Percentiles rank a stretch among this genome's conserved stretches.
phyloP scores from a whole-genome alignment of 2,113 vertebrate species.

The Oenanthe melanoleuca region DNA sequence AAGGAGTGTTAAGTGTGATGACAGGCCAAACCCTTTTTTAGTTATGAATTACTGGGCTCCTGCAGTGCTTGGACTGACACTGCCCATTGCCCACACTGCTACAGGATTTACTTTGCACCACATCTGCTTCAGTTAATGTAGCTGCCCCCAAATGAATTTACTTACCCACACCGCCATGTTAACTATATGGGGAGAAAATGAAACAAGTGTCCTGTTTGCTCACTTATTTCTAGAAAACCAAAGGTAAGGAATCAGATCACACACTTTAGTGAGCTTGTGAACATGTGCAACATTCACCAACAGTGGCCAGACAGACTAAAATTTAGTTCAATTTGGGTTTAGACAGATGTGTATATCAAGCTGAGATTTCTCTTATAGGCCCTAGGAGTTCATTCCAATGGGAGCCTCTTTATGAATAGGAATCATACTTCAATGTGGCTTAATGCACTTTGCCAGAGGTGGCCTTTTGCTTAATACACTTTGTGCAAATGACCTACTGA shows the following conservation, averaged over 20 bases:
- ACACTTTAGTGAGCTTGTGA: background rate
- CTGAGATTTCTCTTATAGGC: background rate
- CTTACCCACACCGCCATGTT: background rate
- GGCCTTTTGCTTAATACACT: slow-evolving; percentile 23
- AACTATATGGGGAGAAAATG: background rate
- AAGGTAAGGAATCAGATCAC: background rate
- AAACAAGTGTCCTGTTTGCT: background rate
- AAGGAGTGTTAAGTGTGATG: background rate
- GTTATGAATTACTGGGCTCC: background rate
- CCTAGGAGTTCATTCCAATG: background rate
- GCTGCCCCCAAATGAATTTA: background rate
- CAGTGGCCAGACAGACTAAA: background rate
- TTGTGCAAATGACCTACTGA: background rate
- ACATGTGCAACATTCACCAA: background rate
- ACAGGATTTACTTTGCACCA: background rate
- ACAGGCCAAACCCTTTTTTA: background rate
- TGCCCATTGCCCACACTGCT: background rate
- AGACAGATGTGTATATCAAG: background rate
- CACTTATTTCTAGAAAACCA: background rate
- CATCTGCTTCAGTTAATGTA: rapidly evolving
- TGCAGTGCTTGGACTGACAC: background rate
- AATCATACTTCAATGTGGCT: background rate
- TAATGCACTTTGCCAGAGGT: background rate
- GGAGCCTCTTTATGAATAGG: background rate
- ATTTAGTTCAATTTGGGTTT: background rate